phyloP scores from a whole-genome alignment of 1,140 invertebrate genomes.

The Heliconius nattereri region DNA sequence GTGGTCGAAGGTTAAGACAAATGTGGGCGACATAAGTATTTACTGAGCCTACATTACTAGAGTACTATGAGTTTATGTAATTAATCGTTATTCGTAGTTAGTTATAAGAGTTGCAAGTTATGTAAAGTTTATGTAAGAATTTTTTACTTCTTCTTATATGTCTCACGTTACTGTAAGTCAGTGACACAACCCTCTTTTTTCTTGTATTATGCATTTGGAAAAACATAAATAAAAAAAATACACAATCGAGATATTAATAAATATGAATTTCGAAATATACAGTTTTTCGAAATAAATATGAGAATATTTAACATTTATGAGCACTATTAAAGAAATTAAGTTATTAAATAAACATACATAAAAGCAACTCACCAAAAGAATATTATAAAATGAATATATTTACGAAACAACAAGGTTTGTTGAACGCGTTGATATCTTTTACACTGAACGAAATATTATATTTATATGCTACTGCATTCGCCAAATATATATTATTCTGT shows the following conservation, averaged over 20 bases:
- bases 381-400: not conserved
- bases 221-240: too few relatives aligned
- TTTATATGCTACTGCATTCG: not conserved
- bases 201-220: too few relatives aligned
- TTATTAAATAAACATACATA: not conserved
- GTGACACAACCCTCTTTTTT: too few relatives aligned
- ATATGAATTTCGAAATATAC: too few relatives aligned
- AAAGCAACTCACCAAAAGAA: not conserved
- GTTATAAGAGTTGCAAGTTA: not conserved
- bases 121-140: not conserved
- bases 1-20: slow-evolving; percentile 14
- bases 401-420: not conserved
- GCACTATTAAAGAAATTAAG: too few relatives aligned
- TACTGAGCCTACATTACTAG: not conserved
- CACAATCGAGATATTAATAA: too few relatives aligned
- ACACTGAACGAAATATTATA: not conserved
- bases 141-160: not conserved
- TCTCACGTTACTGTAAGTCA: not conserved
- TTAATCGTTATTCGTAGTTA: not conserved
- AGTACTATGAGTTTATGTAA: not conserved
- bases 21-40: slow-evolving; percentile 14
- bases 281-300: too few relatives aligned
- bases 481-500: not conserved
- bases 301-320: too few relatives aligned
- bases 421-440: slow-evolving; percentile 31